Base-by-base conservation (phyloP, 2,113 vertebrate genomes). In the Platysternon megacephalum region DNA sequence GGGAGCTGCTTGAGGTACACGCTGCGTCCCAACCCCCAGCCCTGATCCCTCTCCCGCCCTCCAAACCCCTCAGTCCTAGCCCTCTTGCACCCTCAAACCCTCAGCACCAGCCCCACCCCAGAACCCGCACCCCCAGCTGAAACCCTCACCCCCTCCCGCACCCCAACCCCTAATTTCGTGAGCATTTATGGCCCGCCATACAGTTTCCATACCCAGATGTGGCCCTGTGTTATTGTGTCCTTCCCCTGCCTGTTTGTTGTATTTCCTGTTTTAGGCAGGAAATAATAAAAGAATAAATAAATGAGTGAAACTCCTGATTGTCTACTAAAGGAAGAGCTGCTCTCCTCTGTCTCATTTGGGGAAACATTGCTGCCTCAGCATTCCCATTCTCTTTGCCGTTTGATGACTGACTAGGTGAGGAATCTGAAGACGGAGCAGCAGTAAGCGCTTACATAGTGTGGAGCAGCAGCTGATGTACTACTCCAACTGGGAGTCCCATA, bases 401-500 rank as follows among this genome's bases (percentile, higher is more conserved):
- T 48, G 21, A 89, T 51, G n/a, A 83, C 52, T 42, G 10, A 61
- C 13, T 49, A 51, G 13, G 51, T 6, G 79, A 26, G 32, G n/a
- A 86, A 1, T 65, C 44, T 68, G 14, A 82, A 95, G 29, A 3
- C 46, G 22, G 56, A 85, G 21, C 49, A 39, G 11, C 0, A 13
- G 0, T 68, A 68, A n/a, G 17, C 3, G 2, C 17, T 68, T 68
- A n/a, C 32, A n/a, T 68, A 19, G 65, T n/a, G 65, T 39, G 65
- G 65, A 39, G 5, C 11, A 0, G 0, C 86, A 3, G 65, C 49
- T 85, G 79, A 8, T 58, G 87, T 28, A 80, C n/a, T 61, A 68
- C 5, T 78, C 48, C 74, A 52, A 82, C 86, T 28, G 44, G 1
- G 78, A 55, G 92, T 90, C 52, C 35, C 86, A 28, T 68, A 46